These are phyloP conservation scores for Malthinus seriepunctatus DNA, from an alignment of 2,888 invertebrate genomes.

Conservation along the genomic window DNA sequence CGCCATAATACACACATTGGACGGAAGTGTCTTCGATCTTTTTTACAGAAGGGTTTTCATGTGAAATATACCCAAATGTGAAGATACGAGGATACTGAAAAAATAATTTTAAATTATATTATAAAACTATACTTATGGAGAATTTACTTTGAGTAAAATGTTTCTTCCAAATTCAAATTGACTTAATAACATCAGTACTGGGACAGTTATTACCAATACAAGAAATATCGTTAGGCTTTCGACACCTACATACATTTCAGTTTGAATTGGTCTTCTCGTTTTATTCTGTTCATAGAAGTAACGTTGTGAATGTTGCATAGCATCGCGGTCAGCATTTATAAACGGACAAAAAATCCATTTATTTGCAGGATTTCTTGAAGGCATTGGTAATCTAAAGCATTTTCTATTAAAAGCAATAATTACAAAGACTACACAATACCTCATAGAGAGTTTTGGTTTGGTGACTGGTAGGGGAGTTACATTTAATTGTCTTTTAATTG, in stretches of 20 bases:
- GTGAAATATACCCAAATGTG: conserved; percentile 67
- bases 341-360: conserved; percentile 61
- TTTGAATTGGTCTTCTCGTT: conserved; percentile 73
- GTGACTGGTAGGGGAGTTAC: conserved; percentile 64
- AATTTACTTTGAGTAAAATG: conserved; percentile 62
- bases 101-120: too few relatives aligned
- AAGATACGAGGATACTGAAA: conserved; percentile 58
- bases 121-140: too few relatives aligned
- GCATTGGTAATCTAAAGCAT: neutral
- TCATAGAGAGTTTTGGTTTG: neutral
- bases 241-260: conserved; percentile 65
- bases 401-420: too few relatives aligned
- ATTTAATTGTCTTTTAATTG: conserved; percentile 59
- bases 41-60: conserved; percentile 65
- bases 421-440: neutral
- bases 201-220: conserved; percentile 56
- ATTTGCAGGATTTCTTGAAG: neutral
- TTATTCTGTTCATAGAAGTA: conserved; percentile 69
- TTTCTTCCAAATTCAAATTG: conserved; percentile 63
- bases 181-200: conserved; percentile 63
- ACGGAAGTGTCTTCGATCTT: conserved; percentile 66
- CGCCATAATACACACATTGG: conserved; percentile 70
- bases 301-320: conserved; percentile 81
- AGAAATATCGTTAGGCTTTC: conserved; percentile 52
- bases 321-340: conserved; percentile 79